These are phyloP conservation scores for Carterocephalus palaemon DNA, from an alignment of 2,888 invertebrate species.

Conservation along the genomic window DNA sequence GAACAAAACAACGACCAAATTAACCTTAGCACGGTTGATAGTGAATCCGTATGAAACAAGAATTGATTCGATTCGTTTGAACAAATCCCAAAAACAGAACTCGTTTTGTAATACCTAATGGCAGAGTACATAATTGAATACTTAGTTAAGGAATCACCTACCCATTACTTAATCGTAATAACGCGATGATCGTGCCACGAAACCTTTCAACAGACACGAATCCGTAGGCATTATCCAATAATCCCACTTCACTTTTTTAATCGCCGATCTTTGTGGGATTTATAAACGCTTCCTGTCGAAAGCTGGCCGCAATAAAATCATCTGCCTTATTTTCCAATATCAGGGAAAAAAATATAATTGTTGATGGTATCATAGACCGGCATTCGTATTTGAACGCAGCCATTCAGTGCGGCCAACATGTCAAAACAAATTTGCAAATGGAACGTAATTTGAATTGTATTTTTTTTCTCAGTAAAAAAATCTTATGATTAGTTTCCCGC, in stretches of 20 bases:
- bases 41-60: too few species aligned
- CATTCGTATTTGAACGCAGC: conserved; percentile 37
- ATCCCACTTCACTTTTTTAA: conserved; percentile 69
- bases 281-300: conserved; percentile 67
- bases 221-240: conserved; percentile 69
- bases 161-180: too few species aligned
- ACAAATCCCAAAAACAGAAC: too few species aligned
- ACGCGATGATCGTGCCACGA: conserved; percentile 23
- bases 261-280: conserved; percentile 70
- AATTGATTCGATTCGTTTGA: too few species aligned
- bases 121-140: too few species aligned
- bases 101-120: too few species aligned
- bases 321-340: conserved; percentile 44
- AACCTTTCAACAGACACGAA: conserved; percentile 45
- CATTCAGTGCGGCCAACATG: conserved; percentile 56
- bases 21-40: too few species aligned
- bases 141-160: too few species aligned
- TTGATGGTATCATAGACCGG: conserved; percentile 64
- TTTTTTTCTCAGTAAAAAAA: conserved; percentile 33
- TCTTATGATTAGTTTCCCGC: conserved; percentile 40
- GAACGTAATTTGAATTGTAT: conserved; percentile 36
- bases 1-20: too few species aligned
- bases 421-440: conserved; percentile 61
- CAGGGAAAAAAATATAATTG: conserved; percentile 51
- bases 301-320: conserved; percentile 56